Conservation (phyloP, 2,888 invertebrate species). For the Aphelenchoides bicaudatus region DNA sequence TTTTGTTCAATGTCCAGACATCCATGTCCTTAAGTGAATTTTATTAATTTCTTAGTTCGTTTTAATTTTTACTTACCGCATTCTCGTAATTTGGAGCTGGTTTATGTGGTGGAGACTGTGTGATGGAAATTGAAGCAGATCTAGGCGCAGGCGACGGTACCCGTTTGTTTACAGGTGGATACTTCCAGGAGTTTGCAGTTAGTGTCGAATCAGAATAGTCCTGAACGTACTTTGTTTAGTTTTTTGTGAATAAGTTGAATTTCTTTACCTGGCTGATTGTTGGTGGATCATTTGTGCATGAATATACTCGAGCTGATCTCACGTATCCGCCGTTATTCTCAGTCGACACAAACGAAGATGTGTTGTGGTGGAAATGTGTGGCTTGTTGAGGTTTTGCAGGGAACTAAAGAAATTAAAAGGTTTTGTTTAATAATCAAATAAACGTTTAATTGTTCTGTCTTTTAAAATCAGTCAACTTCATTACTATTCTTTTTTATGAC, state of each 20-base stretch:
- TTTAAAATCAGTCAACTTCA: too few species aligned
- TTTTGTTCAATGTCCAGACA: conserved; percentile 3
- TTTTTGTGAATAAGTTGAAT: not conserved
- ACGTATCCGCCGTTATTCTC: conserved; percentile 3
- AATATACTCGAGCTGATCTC: not conserved
- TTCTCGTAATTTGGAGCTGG: not conserved
- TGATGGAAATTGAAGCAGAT: conserved; percentile 20
- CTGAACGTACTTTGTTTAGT: not conserved
- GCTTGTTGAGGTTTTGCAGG: conserved; percentile 18
- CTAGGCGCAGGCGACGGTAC: conserved; percentile 24
- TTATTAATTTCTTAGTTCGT: too few species aligned
- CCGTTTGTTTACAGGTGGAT: conserved; percentile 5
- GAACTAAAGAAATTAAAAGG: conserved; percentile 8
- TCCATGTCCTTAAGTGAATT: conserved; percentile 7
- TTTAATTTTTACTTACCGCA: conserved; percentile 1
- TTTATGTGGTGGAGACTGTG: conserved; percentile 6
- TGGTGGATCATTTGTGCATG: not conserved
- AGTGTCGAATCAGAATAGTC: conserved; percentile 17
- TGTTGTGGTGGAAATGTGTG: conserved; percentile 7
- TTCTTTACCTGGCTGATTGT: not conserved
- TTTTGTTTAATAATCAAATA: not conserved
- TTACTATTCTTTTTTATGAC: too few species aligned
- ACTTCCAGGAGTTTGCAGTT: conserved; percentile 1
- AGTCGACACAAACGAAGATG: not conserved
- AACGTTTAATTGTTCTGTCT: too few species aligned